Evolutionary conservation across 1,140 invertebrate species (phyloP), one percentile per base, ranked within the genome.

Genomic region (Venustaconcha ellipsiformis): DNA sequence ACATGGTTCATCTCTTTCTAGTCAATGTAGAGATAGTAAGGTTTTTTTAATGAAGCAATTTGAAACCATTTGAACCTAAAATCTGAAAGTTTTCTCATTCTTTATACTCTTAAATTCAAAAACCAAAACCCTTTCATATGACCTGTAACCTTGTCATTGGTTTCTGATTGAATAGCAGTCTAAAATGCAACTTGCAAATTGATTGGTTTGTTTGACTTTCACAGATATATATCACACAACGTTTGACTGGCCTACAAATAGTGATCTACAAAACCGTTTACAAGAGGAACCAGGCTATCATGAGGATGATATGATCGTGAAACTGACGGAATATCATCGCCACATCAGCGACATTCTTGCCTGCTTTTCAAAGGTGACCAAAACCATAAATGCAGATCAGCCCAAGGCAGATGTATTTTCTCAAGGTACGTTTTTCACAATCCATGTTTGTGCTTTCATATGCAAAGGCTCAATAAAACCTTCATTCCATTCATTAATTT

Each of bases 391-490:
- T 84, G 90, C 88, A 74, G 89, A 91, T 83, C 89, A 90, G 69
- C 90, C 90, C 11, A 88, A 89, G 79, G 87, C 85, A 14, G 90
- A 91, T 81, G 88, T 91, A 23, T 89, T 89, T 74, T 83, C 87
- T 69, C 87, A 90, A 88, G 87, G 89, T 90, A 62, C 71, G 2
- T 60, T n/a, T 57, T 60, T 6, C 6, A 48, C 37, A 48, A 11
- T 11, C 37, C 37, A 48, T 48, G 11, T 48, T 48, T 4, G 0
- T 48, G 37, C 14, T 23, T 59, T 60, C 60, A 1, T 64, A 18
- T 18, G 1, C 62, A 64, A 14, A 64, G 20, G 20, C 1, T 20
- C n/a, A 15, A 14, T 64, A 18, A 20, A 64, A 23, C 1, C 62
- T 23, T 6, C 5, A 23, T 30, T 23, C 17, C 14, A 15, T 30